A percentile compares a stretch with the other conserved stretches of the same genome.
These are phyloP conservation scores for Varecia variegata DNA, from an alignment of 2,797 vertebrate genomes.

Conservation along the genomic window DNA sequence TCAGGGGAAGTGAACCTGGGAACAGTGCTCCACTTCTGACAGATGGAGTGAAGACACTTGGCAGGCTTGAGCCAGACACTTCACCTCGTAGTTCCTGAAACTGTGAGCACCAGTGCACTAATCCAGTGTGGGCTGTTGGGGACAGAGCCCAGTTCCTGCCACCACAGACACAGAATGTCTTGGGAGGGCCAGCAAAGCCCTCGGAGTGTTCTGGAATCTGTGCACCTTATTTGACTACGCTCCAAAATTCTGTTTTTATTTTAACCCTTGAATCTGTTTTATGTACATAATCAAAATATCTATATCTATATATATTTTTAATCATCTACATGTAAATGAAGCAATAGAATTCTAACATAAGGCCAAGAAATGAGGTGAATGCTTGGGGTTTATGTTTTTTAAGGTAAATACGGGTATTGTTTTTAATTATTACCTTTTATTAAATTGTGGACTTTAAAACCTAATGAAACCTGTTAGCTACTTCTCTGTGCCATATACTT, in stretches of 20 bases:
- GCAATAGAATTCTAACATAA: constrained; percentile 84
- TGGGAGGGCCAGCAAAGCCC: not conserved
- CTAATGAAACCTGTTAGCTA: constrained; percentile 63
- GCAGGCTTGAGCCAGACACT: constrained; percentile 27
- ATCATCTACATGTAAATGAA: constrained; percentile 79
- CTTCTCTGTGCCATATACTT: constrained; percentile 61
- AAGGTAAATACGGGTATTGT: constrained; percentile 84
- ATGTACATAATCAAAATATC: constrained; percentile 63
- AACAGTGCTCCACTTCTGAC: not conserved
- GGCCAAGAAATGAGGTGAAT: constrained; percentile 79
- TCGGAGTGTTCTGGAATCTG: constrained; percentile 55
- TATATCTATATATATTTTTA: constrained; percentile 66
- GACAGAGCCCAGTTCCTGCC: not conserved
- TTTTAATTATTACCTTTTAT: constrained; percentile 77
- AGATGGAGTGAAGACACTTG: not conserved
- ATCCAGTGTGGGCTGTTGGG: not conserved
- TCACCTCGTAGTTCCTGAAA: not conserved
- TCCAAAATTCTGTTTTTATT: constrained; percentile 72
- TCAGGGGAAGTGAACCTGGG: constrained; percentile 23
- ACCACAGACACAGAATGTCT: constrained; percentile 12
- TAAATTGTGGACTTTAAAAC: constrained; percentile 70
- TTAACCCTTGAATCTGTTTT: constrained; percentile 64
- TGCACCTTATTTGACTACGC: constrained; percentile 68
- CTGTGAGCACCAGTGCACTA: not conserved
- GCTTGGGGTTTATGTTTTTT: constrained; percentile 75